A percentile compares a stretch with the other conserved stretches of the same genome.
phyloP scores from a whole-genome alignment of 2,888 invertebrate genomes.

The Apotomis capreana region DNA sequence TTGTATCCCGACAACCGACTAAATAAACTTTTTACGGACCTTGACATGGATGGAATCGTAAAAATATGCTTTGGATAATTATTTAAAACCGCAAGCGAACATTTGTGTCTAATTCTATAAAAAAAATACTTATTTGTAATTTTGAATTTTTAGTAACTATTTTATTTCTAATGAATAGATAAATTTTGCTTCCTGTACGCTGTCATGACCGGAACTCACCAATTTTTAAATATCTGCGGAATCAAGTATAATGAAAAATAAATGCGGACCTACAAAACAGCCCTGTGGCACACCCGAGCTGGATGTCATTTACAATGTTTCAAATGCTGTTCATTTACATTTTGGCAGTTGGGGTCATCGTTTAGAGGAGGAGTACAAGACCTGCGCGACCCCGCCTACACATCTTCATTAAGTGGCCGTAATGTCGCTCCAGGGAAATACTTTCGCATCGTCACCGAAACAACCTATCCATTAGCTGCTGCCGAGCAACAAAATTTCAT shows the following conservation, averaged over 20 bases:
- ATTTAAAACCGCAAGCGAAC: constrained; percentile 17
- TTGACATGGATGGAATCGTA: constrained; percentile 37
- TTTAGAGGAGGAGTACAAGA: constrained; percentile 52
- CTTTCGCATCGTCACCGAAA: constrained; percentile 43
- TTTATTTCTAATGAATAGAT: background rate
- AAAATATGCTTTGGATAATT: constrained; percentile 32
- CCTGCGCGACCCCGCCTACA: constrained; percentile 63
- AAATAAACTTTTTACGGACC: constrained; percentile 44
- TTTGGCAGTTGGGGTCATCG: constrained; percentile 44
- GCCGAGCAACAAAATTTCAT: constrained; percentile 25
- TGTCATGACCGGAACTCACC: too few species aligned
- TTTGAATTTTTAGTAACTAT: background rate
- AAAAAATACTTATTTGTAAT: background rate
- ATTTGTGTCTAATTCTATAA: background rate
- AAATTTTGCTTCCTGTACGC: background rate
- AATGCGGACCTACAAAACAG: background rate
- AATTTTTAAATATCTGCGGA: too few species aligned
- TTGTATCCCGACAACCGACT: constrained; percentile 37
- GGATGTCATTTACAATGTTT: constrained; percentile 10
- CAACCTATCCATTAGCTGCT: constrained; percentile 48
- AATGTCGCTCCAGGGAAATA: constrained; percentile 69
- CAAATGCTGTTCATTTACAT: constrained; percentile 4
- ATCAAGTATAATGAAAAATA: background rate
- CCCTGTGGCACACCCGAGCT: background rate
- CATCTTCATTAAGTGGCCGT: constrained; percentile 70